Evolutionary conservation across 1,140 invertebrate species (phyloP).

Genomic region (Drepana arcuata): DNA sequence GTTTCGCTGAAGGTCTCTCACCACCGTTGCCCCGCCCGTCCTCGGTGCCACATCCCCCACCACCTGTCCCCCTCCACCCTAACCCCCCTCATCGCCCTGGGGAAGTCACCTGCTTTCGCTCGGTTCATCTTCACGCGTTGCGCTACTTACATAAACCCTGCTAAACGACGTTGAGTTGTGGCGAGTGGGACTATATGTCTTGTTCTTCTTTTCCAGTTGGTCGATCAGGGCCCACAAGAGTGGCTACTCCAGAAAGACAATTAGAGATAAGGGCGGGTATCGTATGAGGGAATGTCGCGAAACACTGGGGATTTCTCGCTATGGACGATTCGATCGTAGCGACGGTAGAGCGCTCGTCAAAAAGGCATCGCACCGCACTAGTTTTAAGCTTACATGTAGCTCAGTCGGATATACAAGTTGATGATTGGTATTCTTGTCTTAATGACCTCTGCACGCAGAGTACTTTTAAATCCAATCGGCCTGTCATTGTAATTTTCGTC

Average conservation of each 20-base stretch:
- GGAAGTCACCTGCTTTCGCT: slow-evolving; percentile 52
- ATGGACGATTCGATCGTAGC: slow-evolving; percentile 59
- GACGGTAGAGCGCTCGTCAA: slow-evolving; percentile 56
- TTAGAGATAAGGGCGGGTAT: slow-evolving; percentile 61
- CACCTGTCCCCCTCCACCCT: slow-evolving; percentile 12
- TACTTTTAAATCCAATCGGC: too few species aligned
- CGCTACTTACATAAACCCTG: slow-evolving; percentile 59
- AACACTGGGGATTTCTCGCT: slow-evolving; percentile 63
- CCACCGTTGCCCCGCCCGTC: slow-evolving; percentile 34
- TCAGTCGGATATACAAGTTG: slow-evolving; percentile 42
- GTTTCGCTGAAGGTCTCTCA: slow-evolving; percentile 70
- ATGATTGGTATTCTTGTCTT: too few species aligned
- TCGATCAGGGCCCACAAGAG: slow-evolving; percentile 70
- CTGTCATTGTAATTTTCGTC: too few species aligned
- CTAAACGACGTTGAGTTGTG: slow-evolving; percentile 40
- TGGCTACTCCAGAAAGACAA: slow-evolving; percentile 71
- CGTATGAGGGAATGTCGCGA: slow-evolving; percentile 63
- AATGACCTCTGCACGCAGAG: too few species aligned
- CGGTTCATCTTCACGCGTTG: slow-evolving; percentile 60
- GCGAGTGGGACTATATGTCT: slow-evolving; percentile 64
- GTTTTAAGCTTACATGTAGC: slow-evolving; percentile 62
- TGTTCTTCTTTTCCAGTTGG: slow-evolving; percentile 71
- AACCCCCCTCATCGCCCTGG: slow-evolving; percentile 25
- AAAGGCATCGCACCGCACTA: slow-evolving; percentile 70
- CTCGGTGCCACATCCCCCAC: slow-evolving; percentile 11